phyloP scores from a whole-genome alignment of 2,113 vertebrate genomes.

The Clarias gariepinus region DNA sequence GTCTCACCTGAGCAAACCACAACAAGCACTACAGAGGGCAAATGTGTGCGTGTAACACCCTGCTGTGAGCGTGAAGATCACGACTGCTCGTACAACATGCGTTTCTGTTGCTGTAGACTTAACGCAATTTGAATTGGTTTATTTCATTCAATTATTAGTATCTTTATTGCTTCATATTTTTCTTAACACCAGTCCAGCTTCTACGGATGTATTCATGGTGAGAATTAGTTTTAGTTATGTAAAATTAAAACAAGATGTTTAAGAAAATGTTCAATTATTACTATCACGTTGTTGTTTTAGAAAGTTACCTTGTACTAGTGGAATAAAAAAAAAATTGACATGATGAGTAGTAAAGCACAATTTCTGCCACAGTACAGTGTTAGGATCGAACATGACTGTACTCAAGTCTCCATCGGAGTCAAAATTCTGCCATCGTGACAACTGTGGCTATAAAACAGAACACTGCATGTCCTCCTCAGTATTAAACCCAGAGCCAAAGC shows the following conservation, averaged over 20 bases:
- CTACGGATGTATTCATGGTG: too few relatives aligned
- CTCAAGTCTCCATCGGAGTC: neutral
- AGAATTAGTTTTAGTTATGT: too few relatives aligned
- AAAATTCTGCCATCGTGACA: neutral
- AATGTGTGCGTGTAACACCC: neutral
- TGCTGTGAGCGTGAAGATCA: neutral
- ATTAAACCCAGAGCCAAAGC: neutral
- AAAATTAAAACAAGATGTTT: too few relatives aligned
- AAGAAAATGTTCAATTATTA: neutral
- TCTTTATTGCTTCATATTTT: too few relatives aligned
- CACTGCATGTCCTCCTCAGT: neutral
- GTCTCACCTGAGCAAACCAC: neutral
- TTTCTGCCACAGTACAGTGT: neutral
- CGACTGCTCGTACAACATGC: too few relatives aligned
- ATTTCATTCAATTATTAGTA: too few relatives aligned
- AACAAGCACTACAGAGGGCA: neutral
- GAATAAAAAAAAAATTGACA: neutral
- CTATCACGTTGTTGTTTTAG: neutral
- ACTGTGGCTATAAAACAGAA: neutral
- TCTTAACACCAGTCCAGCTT: too few relatives aligned
- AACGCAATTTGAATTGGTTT: too few relatives aligned
- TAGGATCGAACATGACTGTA: neutral
- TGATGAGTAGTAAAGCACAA: neutral
- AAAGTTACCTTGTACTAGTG: neutral
- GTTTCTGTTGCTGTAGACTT: too few relatives aligned